Evolutionary conservation across 2,797 vertebrate species (phyloP).

Genomic region (Momotus momota): DNA sequence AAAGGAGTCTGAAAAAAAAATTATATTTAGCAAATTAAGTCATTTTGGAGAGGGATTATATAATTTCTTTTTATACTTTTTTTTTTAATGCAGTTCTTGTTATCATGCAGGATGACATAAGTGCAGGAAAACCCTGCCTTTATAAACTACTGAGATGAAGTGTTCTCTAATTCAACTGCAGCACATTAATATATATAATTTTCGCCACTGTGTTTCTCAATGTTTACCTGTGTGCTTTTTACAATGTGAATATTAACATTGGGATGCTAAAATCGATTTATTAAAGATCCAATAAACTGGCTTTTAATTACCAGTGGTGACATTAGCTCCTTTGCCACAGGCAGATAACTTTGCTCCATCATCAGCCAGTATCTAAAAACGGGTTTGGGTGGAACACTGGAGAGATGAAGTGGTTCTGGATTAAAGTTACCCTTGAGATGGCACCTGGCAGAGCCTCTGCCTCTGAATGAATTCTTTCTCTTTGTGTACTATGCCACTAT

Average conservation of each 20-base stretch:
- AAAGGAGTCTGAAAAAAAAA: constrained; percentile 70
- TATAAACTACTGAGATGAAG: neutral
- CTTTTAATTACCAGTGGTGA: neutral
- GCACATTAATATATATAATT: neutral
- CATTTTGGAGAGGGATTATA: constrained; percentile 36
- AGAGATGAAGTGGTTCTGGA: neutral
- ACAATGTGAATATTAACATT: neutral
- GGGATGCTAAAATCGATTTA: neutral
- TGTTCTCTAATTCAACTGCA: neutral
- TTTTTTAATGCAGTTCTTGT: neutral
- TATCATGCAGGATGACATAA: neutral
- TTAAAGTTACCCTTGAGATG: neutral
- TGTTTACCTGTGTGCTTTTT: neutral
- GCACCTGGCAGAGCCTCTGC: neutral
- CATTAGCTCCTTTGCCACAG: neutral
- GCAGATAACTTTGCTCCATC: neutral
- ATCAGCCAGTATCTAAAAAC: neutral
- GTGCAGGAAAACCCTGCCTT: constrained; percentile 23
- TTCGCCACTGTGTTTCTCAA: neutral
- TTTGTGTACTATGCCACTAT: neutral
- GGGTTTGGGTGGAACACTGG: neutral
- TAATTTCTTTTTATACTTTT: constrained; percentile 20
- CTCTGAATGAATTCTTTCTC: neutral
- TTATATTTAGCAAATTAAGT: constrained; percentile 35
- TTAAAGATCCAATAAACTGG: neutral